Conservation (phyloP, 2,888 invertebrate species). For the Parochlus steinenii region DNA sequence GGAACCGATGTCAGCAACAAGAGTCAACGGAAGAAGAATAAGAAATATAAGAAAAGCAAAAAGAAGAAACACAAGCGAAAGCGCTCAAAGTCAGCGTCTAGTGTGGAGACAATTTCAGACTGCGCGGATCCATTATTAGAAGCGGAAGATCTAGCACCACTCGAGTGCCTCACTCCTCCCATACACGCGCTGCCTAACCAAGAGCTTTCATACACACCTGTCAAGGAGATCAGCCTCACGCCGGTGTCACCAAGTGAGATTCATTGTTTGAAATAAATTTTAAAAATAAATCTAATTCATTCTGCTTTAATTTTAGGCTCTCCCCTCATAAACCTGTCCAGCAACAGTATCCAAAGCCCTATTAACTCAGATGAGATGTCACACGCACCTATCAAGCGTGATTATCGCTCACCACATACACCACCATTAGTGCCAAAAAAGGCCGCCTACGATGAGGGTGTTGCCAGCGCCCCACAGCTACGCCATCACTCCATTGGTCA, state of each 20-base stretch:
- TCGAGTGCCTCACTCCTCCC: too few relatives aligned
- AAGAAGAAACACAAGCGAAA: conserved; percentile 55
- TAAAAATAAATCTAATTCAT: not conserved
- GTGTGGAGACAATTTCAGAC: too few relatives aligned
- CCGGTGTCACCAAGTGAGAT: conserved; percentile 20
- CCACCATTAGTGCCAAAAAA: conserved; percentile 22
- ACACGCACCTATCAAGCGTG: conserved; percentile 5
- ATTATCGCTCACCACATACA: conserved; percentile 25
- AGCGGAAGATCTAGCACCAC: too few relatives aligned
- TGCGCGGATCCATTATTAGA: too few relatives aligned
- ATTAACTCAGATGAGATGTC: not conserved
- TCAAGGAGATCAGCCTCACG: conserved; percentile 21
- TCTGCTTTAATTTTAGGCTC: not conserved
- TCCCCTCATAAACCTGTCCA: conserved; percentile 4
- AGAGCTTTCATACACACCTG: conserved; percentile 17
- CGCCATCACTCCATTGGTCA: not conserved
- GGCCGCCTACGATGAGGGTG: not conserved
- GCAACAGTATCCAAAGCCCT: conserved; percentile 1
- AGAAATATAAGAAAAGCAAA: conserved; percentile 61
- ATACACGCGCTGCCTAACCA: too few relatives aligned
- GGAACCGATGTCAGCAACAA: too few relatives aligned
- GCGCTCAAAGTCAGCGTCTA: conserved; percentile 49
- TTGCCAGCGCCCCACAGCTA: too few relatives aligned
- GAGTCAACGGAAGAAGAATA: too few relatives aligned
- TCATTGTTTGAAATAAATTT: not conserved